phyloP scores from a whole-genome alignment of 2,888 invertebrate genomes.

The Caenorhabditis doughertyi region DNA sequence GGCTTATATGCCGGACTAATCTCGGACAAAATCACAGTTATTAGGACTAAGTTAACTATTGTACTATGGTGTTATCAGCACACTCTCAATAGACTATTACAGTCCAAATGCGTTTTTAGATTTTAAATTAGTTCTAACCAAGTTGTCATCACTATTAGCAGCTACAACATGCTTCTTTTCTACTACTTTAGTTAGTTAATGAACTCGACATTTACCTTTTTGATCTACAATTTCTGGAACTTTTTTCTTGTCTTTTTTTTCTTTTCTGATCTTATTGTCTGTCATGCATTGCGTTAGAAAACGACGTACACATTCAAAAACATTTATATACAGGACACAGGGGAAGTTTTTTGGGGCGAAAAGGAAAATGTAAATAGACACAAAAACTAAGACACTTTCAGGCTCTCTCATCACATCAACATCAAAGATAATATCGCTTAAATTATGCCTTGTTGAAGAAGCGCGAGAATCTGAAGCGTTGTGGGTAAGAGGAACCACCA shows the following conservation, averaged over 20 bases:
- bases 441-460: conserved; percentile 62
- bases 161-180: too few species aligned
- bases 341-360: background rate
- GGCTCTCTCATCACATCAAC: conserved; percentile 9
- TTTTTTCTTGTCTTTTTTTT: background rate
- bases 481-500: conserved; percentile 65
- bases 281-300: conserved; percentile 56
- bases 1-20: too few species aligned
- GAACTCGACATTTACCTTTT: too few species aligned
- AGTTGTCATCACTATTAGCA: too few species aligned
- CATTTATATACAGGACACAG: conserved; percentile 67
- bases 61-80: too few species aligned
- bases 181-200: too few species aligned
- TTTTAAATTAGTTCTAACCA: too few species aligned
- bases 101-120: too few species aligned
- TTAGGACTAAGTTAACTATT: too few species aligned
- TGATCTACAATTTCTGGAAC: background rate
- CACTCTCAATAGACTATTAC: too few species aligned
- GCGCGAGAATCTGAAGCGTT: conserved; percentile 64
- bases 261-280: background rate
- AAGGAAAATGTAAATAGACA: background rate
- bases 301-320: conserved; percentile 61
- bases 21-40: too few species aligned
- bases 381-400: conserved; percentile 33
- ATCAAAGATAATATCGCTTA: conserved; percentile 40